Evolutionary conservation across 64 coral and sea anemone species (phyloP).

Genomic region (Montipora efflorescens): DNA sequence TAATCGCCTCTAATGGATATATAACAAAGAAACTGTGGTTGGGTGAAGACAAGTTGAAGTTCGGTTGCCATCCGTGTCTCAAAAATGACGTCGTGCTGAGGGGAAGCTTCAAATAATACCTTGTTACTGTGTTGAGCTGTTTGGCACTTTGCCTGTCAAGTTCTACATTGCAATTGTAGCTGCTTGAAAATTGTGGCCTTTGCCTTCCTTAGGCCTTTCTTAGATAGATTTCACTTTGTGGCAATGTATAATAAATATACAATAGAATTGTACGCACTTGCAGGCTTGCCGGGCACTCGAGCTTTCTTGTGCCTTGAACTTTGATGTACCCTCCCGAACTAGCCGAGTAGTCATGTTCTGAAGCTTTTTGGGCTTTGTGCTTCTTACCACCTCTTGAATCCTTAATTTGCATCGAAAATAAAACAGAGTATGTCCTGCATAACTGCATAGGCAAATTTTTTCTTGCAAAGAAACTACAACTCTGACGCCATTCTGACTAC

Average conservation of each 20-base stretch:
- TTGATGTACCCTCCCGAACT: conserved; percentile 32
- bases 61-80: no score
- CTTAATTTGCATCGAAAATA: conserved; percentile 2
- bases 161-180: not conserved
- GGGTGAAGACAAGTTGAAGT: no score
- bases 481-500: no score
- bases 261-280: conserved; percentile 17
- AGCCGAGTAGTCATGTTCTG: conserved; percentile 37
- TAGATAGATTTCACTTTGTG: not conserved
- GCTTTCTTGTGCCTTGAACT: conserved; percentile 57
- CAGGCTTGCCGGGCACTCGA: conserved; percentile 25
- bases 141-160: not conserved
- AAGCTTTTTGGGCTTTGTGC: not conserved
- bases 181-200: not conserved
- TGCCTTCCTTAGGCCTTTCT: conserved; percentile 45
- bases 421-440: not conserved
- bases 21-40: no score
- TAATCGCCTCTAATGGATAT: no score
- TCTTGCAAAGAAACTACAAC: no score
- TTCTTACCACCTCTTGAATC: conserved; percentile 55
- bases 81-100: not conserved
- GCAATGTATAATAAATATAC: conserved; percentile 18
- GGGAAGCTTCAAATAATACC: conserved; percentile 59
- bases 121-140: not conserved
- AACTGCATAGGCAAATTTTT: no score